Evolutionary conservation across 1,140 invertebrate species (phyloP).

Genomic region (Cardiocondyla obscurior): DNA sequence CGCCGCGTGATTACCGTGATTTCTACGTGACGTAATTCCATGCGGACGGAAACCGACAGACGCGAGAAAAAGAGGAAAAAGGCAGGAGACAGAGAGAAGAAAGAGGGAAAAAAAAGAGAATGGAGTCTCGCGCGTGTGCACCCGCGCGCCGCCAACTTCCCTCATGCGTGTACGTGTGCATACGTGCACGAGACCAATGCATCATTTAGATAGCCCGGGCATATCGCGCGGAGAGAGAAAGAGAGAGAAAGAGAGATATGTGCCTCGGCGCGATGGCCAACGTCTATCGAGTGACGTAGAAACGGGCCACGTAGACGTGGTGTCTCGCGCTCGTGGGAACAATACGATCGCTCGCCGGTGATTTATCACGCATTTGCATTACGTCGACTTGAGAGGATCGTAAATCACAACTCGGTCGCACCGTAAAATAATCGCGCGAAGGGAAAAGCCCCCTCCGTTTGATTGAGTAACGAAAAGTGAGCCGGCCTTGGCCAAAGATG

Average conservation of each 20-base stretch:
- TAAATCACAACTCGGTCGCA: constrained; percentile 40
- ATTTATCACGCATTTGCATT: constrained; percentile 55
- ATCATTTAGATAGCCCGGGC: constrained; percentile 61
- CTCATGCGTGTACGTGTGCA: background rate
- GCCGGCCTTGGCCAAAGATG: constrained; percentile 23
- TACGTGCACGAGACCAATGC: constrained; percentile 44
- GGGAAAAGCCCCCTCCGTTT: constrained; percentile 12
- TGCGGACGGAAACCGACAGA: constrained; percentile 53
- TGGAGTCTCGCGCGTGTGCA: constrained; percentile 39
- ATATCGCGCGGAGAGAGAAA: constrained; percentile 8
- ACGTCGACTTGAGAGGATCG: constrained; percentile 19
- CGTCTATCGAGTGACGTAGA: constrained; percentile 51
- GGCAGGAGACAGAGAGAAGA: background rate
- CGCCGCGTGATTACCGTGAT: constrained; percentile 69
- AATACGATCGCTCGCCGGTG: constrained; percentile 36
- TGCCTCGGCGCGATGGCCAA: constrained; percentile 50
- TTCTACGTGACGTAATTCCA: constrained; percentile 74
- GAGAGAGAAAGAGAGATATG: background rate
- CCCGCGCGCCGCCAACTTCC: background rate
- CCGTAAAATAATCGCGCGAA: constrained; percentile 23
- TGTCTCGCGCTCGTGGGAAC: constrained; percentile 49
- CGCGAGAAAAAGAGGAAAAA: background rate
- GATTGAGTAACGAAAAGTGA: constrained; percentile 23
- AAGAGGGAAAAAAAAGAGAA: background rate
- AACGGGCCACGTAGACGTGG: constrained; percentile 33